These are phyloP conservation scores for Alloscopus bannaensis DNA, from an alignment of 2,888 invertebrate genomes.

Conservation along the genomic window DNA sequence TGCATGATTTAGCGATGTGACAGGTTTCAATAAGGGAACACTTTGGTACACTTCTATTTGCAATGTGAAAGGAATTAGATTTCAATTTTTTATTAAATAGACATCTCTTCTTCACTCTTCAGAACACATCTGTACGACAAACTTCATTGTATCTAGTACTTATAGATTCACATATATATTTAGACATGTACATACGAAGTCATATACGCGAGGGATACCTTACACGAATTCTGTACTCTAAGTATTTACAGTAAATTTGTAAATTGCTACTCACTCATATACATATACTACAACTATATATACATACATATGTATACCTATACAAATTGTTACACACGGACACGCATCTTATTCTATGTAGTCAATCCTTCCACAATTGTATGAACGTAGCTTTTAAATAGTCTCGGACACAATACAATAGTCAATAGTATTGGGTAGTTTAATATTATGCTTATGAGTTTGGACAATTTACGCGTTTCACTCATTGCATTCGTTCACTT, in stretches of 20 bases:
- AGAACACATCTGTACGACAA: constrained; percentile 65
- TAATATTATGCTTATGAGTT: too few species aligned
- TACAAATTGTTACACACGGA: too few species aligned
- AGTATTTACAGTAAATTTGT: constrained; percentile 6
- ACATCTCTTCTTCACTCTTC: constrained; percentile 49
- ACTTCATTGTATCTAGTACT: constrained; percentile 26
- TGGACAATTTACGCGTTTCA: too few species aligned
- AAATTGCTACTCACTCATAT: constrained; percentile 1
- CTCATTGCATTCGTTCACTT: too few species aligned
- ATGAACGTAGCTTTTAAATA: too few species aligned
- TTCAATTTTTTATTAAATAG: constrained; percentile 62
- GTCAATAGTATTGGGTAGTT: too few species aligned
- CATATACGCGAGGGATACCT: too few species aligned
- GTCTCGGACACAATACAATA: too few species aligned
- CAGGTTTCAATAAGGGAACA: not conserved
- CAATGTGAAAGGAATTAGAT: not conserved
- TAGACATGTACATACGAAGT: too few species aligned
- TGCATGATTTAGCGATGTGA: not conserved
- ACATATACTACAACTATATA: not conserved
- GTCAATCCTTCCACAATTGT: too few species aligned
- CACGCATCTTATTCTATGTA: too few species aligned
- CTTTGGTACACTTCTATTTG: not conserved
- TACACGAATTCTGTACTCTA: constrained; percentile 7
- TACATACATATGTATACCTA: constrained; percentile 1
- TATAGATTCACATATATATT: constrained; percentile 8